These are phyloP conservation scores for Lycaena phlaeas DNA, from an alignment of 2,888 invertebrate genomes.

Conservation along the genomic window DNA sequence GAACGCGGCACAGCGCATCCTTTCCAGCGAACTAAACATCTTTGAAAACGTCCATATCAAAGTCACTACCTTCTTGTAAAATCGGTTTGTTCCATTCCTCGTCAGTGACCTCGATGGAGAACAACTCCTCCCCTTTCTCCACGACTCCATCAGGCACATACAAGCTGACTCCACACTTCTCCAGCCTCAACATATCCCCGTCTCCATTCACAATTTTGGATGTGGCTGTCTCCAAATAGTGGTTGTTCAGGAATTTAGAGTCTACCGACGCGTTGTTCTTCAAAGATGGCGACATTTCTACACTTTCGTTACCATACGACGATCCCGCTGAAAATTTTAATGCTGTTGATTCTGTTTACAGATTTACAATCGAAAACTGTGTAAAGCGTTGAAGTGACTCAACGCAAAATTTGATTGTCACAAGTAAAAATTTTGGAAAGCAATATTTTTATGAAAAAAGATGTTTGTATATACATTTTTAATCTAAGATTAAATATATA, in stretches of 20 bases:
- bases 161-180: constrained; percentile 85
- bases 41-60: too few species aligned
- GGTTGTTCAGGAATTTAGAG: constrained; percentile 38
- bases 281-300: constrained; percentile 61
- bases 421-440: too few species aligned
- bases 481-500: too few species aligned
- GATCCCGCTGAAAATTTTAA: constrained; percentile 48
- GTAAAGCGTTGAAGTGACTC: constrained; percentile 9
- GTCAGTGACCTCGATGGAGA: constrained; percentile 90
- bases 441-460: too few species aligned
- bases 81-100: constrained; percentile 92
- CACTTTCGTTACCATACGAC: constrained; percentile 62
- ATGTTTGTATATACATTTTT: too few species aligned
- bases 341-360: neutral
- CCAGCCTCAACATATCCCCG: constrained; percentile 77
- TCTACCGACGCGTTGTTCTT: constrained; percentile 58
- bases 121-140: constrained; percentile 85
- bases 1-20: too few species aligned
- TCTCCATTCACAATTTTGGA: constrained; percentile 69
- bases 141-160: constrained; percentile 92
- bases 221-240: constrained; percentile 45
- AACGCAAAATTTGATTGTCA: neutral
- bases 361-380: neutral
- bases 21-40: too few species aligned
- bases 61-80: constrained; percentile 76